A percentile compares a stretch with the other conserved stretches of the same genome.
Conservation (phyloP, 2,797 vertebrate genomes). For the Spea hammondii region DNA sequence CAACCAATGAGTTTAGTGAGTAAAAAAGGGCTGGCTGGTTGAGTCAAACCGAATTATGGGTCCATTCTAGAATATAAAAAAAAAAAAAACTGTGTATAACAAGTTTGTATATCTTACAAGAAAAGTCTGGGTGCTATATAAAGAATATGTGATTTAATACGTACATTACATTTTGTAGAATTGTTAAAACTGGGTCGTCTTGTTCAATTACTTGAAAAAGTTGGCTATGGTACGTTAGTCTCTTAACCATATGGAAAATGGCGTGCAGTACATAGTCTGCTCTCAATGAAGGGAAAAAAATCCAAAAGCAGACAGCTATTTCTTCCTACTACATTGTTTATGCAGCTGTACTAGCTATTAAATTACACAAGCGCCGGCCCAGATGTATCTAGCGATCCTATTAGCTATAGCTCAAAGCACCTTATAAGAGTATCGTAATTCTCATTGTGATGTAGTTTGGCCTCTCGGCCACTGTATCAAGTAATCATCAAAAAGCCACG, state of each 20-base stretch:
- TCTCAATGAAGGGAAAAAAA: slow-evolving; percentile 81
- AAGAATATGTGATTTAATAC: too few relatives aligned
- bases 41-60: too few relatives aligned
- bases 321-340: slow-evolving; percentile 89
- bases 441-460: slow-evolving; percentile 74
- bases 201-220: slow-evolving; percentile 70
- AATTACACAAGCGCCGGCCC: slow-evolving; percentile 81
- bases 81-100: too few relatives aligned
- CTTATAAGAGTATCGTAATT: slow-evolving; percentile 73
- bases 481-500: slow-evolving; percentile 77
- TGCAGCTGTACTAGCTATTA: slow-evolving; percentile 93
- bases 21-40: too few relatives aligned
- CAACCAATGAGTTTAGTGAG: too few relatives aligned
- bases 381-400: slow-evolving; percentile 73
- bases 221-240: slow-evolving; percentile 80
- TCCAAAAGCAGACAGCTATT: slow-evolving; percentile 87
- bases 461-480: slow-evolving; percentile 78
- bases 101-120: too few relatives aligned
- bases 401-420: slow-evolving; percentile 73
- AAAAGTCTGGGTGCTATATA: too few relatives aligned
- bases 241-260: slow-evolving; percentile 91
- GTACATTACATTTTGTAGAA: too few relatives aligned
- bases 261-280: slow-evolving; percentile 72
- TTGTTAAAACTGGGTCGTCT: neutral
- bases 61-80: too few relatives aligned